phyloP scores from a whole-genome alignment of 1,140 invertebrate species.

The Acromyrmex charruanus region DNA sequence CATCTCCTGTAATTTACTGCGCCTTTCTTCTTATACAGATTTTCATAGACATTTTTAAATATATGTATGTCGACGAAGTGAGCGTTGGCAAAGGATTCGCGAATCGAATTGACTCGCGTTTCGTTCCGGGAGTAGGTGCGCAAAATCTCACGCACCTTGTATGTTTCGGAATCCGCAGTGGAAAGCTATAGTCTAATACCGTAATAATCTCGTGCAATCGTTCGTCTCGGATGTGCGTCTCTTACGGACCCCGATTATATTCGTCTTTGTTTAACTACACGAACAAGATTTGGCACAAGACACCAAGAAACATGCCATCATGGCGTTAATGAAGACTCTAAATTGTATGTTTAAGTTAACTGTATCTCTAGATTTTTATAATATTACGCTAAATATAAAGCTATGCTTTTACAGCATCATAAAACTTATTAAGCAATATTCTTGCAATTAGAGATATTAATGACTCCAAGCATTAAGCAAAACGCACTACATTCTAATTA shows the following conservation, averaged over 20 bases:
- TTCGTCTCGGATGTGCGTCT: constrained; percentile 25
- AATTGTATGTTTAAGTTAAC: neutral
- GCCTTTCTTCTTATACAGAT: neutral
- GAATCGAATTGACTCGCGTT: constrained; percentile 86
- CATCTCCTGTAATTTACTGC: neutral
- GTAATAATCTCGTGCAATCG: neutral
- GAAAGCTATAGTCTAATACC: constrained; percentile 69
- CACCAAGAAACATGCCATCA: constrained; percentile 20
- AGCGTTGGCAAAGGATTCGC: constrained; percentile 72
- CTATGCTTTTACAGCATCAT: neutral
- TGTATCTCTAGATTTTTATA: constrained; percentile 3
- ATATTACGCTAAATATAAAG: neutral
- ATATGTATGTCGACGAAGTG: constrained; percentile 21
- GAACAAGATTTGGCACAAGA: constrained; percentile 26
- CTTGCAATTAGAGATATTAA: constrained; percentile 23
- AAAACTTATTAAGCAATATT: neutral
- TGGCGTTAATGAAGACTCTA: constrained; percentile 7
- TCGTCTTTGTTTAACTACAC: neutral
- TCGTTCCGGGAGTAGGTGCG: constrained; percentile 85
- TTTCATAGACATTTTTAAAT: constrained; percentile 25
- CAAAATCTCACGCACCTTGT: constrained; percentile 76
- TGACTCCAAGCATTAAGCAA: constrained; percentile 10
- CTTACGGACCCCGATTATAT: neutral
- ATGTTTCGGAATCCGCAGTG: constrained; percentile 81
- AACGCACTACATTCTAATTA: constrained; percentile 19